Percentiles rank a stretch among this genome's conserved stretches.
These are phyloP conservation scores for Picathartes gymnocephalus DNA, from an alignment of 2,113 vertebrate genomes.

Conservation along the genomic window DNA sequence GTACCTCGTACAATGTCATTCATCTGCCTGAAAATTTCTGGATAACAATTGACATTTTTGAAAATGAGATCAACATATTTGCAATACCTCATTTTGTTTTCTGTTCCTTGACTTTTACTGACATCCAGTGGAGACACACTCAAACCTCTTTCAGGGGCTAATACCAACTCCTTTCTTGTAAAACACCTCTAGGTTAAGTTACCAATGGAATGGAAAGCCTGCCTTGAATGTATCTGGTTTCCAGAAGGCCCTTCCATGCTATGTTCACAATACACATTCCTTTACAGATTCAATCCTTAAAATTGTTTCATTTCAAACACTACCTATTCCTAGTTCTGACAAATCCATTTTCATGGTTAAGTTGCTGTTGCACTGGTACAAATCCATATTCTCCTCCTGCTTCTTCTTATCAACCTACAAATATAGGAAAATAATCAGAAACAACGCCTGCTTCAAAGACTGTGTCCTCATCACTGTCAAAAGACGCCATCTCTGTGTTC, in stretches of 20 bases:
- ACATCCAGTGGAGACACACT: constrained; percentile 5
- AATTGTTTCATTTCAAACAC: neutral
- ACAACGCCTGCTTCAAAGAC: constrained; percentile 63
- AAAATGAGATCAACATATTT: neutral
- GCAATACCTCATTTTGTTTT: neutral
- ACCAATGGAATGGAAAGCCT: neutral
- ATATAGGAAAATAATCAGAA: constrained; percentile 1
- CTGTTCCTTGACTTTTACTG: constrained; percentile 29
- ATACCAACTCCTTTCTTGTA: neutral
- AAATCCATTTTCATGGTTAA: neutral
- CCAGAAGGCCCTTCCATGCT: neutral
- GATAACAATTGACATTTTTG: neutral
- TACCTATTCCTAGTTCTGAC: neutral
- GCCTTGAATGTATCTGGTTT: neutral
- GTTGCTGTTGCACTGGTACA: neutral
- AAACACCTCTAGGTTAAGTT: neutral
- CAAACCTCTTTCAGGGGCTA: neutral
- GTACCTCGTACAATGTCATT: neutral
- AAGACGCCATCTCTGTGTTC: constrained; percentile 64
- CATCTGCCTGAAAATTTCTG: neutral
- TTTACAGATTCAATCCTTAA: neutral
- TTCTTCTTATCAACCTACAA: neutral
- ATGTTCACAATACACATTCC: neutral
- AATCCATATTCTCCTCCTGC: neutral
- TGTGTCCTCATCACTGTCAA: constrained; percentile 74